Evolutionary conservation across 2,888 invertebrate genomes (phyloP), one percentile per base, ranked within the genome.

Genomic region (Oxytorus armatus): DNA sequence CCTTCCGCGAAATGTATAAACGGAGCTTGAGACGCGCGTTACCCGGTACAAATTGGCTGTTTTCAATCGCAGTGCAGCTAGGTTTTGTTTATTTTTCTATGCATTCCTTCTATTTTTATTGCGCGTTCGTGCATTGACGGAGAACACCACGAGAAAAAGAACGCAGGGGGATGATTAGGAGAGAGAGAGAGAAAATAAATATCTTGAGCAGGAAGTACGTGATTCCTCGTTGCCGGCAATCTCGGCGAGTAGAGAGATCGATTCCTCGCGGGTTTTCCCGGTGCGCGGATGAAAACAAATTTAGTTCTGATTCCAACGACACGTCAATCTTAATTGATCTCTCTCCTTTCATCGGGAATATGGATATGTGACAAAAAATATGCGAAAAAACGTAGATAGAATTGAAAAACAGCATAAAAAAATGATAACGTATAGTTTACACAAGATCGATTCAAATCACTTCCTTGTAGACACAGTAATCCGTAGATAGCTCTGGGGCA

Each of bases 391-490:
- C 10, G 16, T 66, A 53, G 49, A 18, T 49, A 10, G 53, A 68
- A 7, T 39, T 82, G 69, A 79, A 76, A 63, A 14, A 74, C 36
- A 18, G 75, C 47, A 73, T 69, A 78, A 73, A 77, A 77, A 51
- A 53, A 57, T 18, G 39, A 49, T 21, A 51, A 74, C 61, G 57
- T 68, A 68, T 36, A 11, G 63, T 44, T 81, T 82, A 73, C 77
- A 72, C 72, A 77, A 82, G 69, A 81, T 70, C 83, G 87, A 88
- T 88, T 86, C 85, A 89, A 90, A 90, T 88, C 85, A 86, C 88
- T 90, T 90, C 89, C 90, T 89, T 84, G 85, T 90, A 33, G 47
- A 66, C 73, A 33, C 73, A 33, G 59, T 68, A 74, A 82, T 79
- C 76, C 75, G 47, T 36, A 53, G 36, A 65, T 47, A 14, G 57